These are phyloP conservation scores for Styela clava DNA, from an alignment of 23 tunicate genomes.

Conservation along the genomic window DNA sequence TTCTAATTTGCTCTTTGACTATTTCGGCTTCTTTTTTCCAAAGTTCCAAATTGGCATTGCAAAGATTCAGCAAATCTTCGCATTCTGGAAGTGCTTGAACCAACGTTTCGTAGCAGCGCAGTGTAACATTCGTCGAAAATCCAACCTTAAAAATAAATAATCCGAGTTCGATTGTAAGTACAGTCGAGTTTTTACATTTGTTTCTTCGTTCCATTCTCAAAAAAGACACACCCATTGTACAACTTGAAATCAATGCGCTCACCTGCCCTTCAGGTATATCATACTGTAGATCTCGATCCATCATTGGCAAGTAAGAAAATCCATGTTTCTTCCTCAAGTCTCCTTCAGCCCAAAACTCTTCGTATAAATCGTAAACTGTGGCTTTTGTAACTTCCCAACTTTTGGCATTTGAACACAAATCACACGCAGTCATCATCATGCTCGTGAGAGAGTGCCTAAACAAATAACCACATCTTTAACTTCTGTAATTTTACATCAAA, in stretches of 20 bases:
- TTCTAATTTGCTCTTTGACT: slow-evolving; percentile 18
- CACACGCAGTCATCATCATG: slow-evolving; percentile 71
- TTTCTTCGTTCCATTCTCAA: too few relatives aligned
- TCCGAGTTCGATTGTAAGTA: neutral
- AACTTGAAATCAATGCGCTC: too few relatives aligned
- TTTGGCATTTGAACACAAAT: slow-evolving; percentile 67
- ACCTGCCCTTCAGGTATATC: slow-evolving; percentile 61
- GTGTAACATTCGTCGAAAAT: slow-evolving; percentile 61
- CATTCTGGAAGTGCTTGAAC: slow-evolving; percentile 63
- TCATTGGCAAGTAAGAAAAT: slow-evolving; percentile 43
- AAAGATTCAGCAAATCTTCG: slow-evolving; percentile 34
- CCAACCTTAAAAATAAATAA: slow-evolving; percentile 45
- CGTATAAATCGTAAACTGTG: slow-evolving; percentile 48
- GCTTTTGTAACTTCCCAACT: slow-evolving; percentile 47
- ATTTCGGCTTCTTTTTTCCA: slow-evolving; percentile 68
- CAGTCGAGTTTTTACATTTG: neutral
- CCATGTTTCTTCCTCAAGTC: slow-evolving; percentile 53
- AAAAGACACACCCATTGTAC: too few relatives aligned
- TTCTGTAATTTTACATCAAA: too few relatives aligned
- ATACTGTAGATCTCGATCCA: slow-evolving; percentile 55
- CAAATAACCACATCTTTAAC: too few relatives aligned
- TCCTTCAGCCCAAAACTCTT: slow-evolving; percentile 83
- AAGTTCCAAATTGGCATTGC: slow-evolving; percentile 49
- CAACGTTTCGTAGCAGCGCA: slow-evolving; percentile 67
- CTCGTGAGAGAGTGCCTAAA: slow-evolving; percentile 33